phyloP scores from a whole-genome alignment of 1,140 invertebrate species.

The Cyphomyrmex costatus region DNA sequence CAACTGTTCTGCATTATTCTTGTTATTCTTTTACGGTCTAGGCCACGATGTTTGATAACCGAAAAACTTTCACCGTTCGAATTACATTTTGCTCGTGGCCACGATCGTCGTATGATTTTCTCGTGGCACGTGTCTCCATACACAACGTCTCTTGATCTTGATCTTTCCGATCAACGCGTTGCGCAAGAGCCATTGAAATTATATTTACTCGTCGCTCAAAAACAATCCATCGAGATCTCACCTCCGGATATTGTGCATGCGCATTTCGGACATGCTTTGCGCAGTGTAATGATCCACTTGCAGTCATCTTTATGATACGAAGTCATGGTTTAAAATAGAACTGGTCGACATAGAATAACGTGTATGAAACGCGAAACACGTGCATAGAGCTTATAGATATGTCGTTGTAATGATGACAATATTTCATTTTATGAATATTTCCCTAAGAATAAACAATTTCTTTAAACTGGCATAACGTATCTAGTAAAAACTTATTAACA shows the following conservation, averaged over 20 bases:
- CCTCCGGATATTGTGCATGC: not conserved
- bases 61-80: constrained; percentile 81
- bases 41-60: constrained; percentile 81
- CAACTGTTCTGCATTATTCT: constrained; percentile 55
- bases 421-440: constrained; percentile 6
- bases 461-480: not conserved
- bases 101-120: constrained; percentile 45
- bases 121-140: not conserved
- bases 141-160: constrained; percentile 60
- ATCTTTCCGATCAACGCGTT: constrained; percentile 61
- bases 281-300: not conserved
- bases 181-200: constrained; percentile 59
- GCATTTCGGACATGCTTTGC: not conserved
- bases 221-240: not conserved
- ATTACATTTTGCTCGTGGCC: constrained; percentile 52
- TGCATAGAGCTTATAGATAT: not conserved
- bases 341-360: not conserved
- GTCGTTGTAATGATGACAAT: not conserved
- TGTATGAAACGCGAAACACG: not conserved
- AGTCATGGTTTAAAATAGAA: constrained; percentile 31
- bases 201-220: not conserved
- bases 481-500: not conserved
- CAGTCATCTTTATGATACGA: constrained; percentile 10
- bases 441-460: not conserved
- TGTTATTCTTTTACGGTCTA: constrained; percentile 79